phyloP scores from a whole-genome alignment of 2,113 vertebrate genomes.

The Climacteris rufus region DNA sequence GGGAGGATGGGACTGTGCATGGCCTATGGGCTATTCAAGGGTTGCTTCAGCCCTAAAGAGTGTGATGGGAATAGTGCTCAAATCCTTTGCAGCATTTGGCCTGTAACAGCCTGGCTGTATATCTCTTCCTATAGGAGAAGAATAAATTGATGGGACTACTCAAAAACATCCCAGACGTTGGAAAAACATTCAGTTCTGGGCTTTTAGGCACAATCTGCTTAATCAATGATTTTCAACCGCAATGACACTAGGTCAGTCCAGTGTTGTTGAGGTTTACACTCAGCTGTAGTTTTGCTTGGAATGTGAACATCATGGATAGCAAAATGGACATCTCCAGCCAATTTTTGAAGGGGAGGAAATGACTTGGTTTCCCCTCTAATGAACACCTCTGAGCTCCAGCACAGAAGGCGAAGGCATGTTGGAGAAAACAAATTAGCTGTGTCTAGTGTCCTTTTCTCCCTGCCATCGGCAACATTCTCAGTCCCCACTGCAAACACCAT shows the following conservation, averaged over 20 bases:
- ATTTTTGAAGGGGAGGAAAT: background rate
- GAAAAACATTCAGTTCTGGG: background rate
- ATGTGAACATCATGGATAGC: background rate
- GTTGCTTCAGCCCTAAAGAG: background rate
- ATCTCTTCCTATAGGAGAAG: background rate
- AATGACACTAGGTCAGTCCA: background rate
- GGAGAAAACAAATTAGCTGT: background rate
- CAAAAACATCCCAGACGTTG: background rate
- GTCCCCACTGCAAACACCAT: background rate
- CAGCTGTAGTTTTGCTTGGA: background rate
- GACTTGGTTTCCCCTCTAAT: background rate
- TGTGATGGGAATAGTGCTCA: background rate
- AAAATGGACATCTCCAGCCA: background rate
- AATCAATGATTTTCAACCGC: background rate
- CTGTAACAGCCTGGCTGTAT: background rate
- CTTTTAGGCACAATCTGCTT: background rate
- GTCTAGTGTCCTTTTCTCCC: background rate
- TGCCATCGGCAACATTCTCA: background rate
- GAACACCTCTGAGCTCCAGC: background rate
- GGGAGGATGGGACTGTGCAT: background rate
- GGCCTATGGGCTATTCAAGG: background rate
- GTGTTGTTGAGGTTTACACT: background rate
- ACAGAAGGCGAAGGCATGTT: background rate
- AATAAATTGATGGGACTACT: background rate
- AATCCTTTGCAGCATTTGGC: background rate